Percentiles rank a stretch among this genome's conserved stretches.
Evolutionary conservation across 2,113 vertebrate genomes (phyloP).

Genomic region (Mormyrus lacerda): DNA sequence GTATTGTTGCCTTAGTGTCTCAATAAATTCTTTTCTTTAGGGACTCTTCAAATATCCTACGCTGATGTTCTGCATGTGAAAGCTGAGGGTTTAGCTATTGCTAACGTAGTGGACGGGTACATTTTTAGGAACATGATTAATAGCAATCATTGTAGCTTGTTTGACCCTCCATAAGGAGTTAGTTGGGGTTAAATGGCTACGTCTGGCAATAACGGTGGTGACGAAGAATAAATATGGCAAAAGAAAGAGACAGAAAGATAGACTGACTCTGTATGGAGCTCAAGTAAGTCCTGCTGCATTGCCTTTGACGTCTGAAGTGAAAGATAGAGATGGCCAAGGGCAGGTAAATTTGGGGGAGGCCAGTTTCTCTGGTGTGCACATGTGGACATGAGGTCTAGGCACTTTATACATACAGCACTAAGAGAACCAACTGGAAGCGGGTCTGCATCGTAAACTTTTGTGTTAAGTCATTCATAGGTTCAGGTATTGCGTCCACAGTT

Average conservation of each 20-base stretch:
- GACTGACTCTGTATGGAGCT: not conserved
- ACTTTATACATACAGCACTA: not conserved
- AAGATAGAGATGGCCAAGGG: not conserved
- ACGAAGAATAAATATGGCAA: not conserved
- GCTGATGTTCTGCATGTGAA: not conserved
- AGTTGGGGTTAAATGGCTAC: not conserved
- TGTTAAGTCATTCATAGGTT: not conserved
- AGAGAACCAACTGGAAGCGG: not conserved
- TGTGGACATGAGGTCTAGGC: not conserved
- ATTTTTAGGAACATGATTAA: not conserved
- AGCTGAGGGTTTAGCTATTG: not conserved
- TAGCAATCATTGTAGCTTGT: not conserved
- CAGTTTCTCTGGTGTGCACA: not conserved
- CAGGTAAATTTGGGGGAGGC: not conserved
- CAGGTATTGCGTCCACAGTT: not conserved
- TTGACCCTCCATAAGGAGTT: not conserved
- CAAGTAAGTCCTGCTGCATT: not conserved
- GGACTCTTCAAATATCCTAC: not conserved
- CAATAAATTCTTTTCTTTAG: not conserved
- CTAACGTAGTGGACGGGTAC: not conserved
- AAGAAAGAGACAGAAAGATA: not conserved
- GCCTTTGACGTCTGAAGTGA: not conserved
- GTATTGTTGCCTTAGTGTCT: not conserved
- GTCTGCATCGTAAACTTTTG: not conserved
- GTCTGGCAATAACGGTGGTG: not conserved